Evolutionary conservation across 2,113 vertebrate species (phyloP).

Genomic region (Taxidea taxus): DNA sequence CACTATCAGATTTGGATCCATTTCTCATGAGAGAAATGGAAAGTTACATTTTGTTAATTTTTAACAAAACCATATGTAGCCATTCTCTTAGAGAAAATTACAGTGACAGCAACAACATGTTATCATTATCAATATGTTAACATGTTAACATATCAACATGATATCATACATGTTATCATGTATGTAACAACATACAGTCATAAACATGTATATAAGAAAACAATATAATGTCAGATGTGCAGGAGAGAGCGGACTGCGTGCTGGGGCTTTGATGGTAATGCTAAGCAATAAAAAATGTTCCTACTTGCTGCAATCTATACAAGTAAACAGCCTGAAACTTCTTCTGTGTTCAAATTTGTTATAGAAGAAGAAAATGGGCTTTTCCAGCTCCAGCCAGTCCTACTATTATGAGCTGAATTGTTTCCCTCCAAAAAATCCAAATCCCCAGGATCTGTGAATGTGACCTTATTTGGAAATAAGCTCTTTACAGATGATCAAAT

Average conservation of each 20-base stretch:
- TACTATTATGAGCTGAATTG: neutral
- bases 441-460: neutral
- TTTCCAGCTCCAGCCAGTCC: neutral
- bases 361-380: neutral
- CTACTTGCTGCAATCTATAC: neutral
- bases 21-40: neutral
- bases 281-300: neutral
- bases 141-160: no score
- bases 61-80: neutral
- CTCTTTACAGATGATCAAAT: neutral
- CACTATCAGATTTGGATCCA: neutral
- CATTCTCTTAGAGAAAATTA: slow-evolving; percentile 12
- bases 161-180: no score
- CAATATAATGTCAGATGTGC: neutral
- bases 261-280: neutral
- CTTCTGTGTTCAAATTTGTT: neutral
- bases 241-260: neutral
- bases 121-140: no score
- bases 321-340: neutral
- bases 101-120: neutral
- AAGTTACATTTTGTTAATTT: neutral
- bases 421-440: neutral
- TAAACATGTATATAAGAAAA: neutral
- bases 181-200: no score
- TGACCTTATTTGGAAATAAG: neutral